Conservation (phyloP, 2,888 invertebrate species). For the Leptogaster cylindrica region DNA sequence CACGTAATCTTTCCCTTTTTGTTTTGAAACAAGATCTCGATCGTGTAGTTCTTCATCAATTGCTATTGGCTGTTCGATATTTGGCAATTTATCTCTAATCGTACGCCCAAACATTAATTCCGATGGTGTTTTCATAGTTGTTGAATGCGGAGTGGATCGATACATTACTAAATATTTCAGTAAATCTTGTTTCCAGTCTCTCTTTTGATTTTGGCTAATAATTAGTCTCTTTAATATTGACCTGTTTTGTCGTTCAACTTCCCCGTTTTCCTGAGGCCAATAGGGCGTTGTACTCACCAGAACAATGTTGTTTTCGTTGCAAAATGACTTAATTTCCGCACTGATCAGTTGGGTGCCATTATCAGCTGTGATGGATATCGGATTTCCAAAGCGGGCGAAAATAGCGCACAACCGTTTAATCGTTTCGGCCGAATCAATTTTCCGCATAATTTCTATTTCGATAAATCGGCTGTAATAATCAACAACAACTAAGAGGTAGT, state of each 20-base stretch:
- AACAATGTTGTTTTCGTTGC: conserved; percentile 42
- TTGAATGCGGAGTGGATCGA: too few species aligned
- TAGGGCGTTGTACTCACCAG: conserved; percentile 45
- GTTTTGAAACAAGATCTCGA: too few species aligned
- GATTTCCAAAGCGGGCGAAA: conserved; percentile 46
- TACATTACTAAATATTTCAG: conserved; percentile 47
- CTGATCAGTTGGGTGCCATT: conserved; percentile 47
- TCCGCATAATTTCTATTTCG: conserved; percentile 45
- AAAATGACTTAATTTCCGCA: conserved; percentile 45
- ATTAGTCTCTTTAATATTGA: conserved; percentile 45
- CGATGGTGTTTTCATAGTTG: too few species aligned
- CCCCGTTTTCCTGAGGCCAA: conserved; percentile 49
- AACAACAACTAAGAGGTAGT: conserved; percentile 51
- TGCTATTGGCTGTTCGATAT: too few species aligned
- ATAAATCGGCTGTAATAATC: conserved; percentile 53
- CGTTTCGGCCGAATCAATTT: conserved; percentile 44
- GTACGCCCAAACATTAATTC: too few species aligned
- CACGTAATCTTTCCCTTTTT: too few species aligned
- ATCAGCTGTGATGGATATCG: conserved; percentile 46
- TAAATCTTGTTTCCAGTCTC: conserved; percentile 35
- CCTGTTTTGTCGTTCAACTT: conserved; percentile 48
- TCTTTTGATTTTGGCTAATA: too few species aligned
- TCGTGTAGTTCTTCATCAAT: too few species aligned
- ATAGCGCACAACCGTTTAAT: conserved; percentile 48
- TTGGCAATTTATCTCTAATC: too few species aligned